Base-by-base conservation (phyloP, 2,113 vertebrate species). In the Nymphicus hollandicus region DNA sequence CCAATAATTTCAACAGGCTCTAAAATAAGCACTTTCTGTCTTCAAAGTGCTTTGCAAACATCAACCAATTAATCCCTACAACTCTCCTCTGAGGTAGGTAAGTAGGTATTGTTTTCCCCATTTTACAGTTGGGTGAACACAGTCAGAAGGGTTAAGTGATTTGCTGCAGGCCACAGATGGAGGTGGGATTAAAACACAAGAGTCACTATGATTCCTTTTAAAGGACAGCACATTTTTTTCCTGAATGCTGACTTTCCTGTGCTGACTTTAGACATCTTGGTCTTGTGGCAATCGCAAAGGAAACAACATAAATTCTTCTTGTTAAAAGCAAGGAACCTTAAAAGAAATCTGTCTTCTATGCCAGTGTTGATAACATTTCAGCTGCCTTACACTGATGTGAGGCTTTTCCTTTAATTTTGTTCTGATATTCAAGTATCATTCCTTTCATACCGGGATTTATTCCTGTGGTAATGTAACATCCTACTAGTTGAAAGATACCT, bases 101-200 rank as follows among this genome's bases (percentile, higher is more conserved):
- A 96, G 92, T 92, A 94, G 90, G 92, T 91, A 96, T 96, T 95
- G 90, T 96, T 91, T 94, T 93, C 93, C 94, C 91, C 85, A 89
- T 97, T 97, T 97, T 97, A 96, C 96, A 97, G 95, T 91, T 86
- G 95, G 91, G 84, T 95, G 95, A 94, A 94, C 94, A 91, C 93
- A 97, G 96, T 55, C 95, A 95, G 61, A 78, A 95, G 87, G 94
- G 96, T 93, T 96, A 96, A 97, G 82, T 92, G 96, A 96, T 94
- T 94, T 97, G 92, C 95, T 89, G 79, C 88, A 92, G 93, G 92
- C 92, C 80, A 80, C 92, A 93, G 86, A 94, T 88, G 49, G 80
- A 96, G 89, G 92, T 92, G 77, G 94, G 81, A 96, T 91, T 95
- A 91, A 95, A 96, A 91, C 94, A 96, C 86, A 82, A 71, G 94